phyloP scores from a whole-genome alignment of 2,888 invertebrate species.

The Exocentrus adspersus region DNA sequence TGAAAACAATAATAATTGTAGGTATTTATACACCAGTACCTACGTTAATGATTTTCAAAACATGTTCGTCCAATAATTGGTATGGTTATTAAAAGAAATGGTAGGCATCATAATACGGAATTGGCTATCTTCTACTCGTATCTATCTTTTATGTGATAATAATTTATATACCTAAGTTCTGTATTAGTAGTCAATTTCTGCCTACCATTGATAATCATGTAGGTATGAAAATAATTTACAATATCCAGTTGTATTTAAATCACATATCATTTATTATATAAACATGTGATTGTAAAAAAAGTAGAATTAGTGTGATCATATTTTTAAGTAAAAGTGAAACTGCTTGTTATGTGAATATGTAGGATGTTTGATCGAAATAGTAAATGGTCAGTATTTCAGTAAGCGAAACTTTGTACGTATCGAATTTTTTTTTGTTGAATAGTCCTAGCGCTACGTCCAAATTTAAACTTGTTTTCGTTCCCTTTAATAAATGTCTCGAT shows the following conservation, averaged over 20 bases:
- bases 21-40: background rate
- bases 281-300: conserved; percentile 37
- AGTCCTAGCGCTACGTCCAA: too few relatives aligned
- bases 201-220: conserved; percentile 15
- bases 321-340: background rate
- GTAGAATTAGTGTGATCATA: conserved; percentile 14
- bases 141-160: conserved; percentile 22
- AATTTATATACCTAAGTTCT: conserved; percentile 6
- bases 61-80: conserved; percentile 18
- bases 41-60: background rate
- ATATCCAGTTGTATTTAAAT: conserved; percentile 38
- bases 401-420: background rate
- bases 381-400: background rate
- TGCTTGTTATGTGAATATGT: conserved; percentile 1
- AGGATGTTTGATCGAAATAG: background rate
- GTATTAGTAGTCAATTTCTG: conserved; percentile 22
- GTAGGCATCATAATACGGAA: conserved; percentile 16
- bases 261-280: conserved; percentile 42
- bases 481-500: too few relatives aligned
- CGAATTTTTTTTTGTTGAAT: background rate
- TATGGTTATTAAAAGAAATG: conserved; percentile 11
- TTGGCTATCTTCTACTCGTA: conserved; percentile 25
- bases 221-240: conserved; percentile 20
- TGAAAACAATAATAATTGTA: background rate
- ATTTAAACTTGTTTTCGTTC: too few relatives aligned